Evolutionary conservation across 2,797 vertebrate genomes (phyloP), one percentile per base, ranked within the genome.

Genomic region (Rhinoraja longicauda): DNA sequence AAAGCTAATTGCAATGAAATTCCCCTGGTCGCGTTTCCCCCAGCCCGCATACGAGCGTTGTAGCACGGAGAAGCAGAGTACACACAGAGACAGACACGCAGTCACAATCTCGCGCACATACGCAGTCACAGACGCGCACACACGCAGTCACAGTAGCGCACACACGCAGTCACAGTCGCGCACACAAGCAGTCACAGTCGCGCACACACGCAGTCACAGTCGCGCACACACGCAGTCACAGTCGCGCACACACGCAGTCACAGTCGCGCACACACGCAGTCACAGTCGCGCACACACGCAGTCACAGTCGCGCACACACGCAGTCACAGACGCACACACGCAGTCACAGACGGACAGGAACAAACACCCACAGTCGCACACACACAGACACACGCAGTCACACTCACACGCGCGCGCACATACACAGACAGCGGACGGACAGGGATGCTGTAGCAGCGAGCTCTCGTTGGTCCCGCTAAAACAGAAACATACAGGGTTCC

Each of bases 401-500:
- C 88, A 26, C 21, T 8, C 67, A 73, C 36, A 15, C 21, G n/a
- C 2, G 13, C 62, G 13, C n/a, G 2, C 6, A 15, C 26, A 88
- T 15, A 64, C 21, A 70, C n/a, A 8, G 32, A 26, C 24, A 67
- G 67, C 29, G 62, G 32, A 92, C 90, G 70, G 24, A 92, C 70
- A 92, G 90, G 90, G 70, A 75, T 8, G 67, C 57, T 29, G 90
- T 70, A 75, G 45, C 13, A 73, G 90, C 70, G 39, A 92, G 70
- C 45, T 70, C 90, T 91, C 73, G 39, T 13, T 92, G 90, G 90
- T 24, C 90, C 92, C 90, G 67, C 90, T 92, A 93, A 29, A 70
- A 90, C 93, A 75, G 79, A 29, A 67, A 95, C 97, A 96, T 93
- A 97, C 97, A 90, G 93, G 97, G 97, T 94, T 97, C 97, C 95